Evolutionary conservation across 2,113 vertebrate genomes (phyloP), one percentile per base, ranked within the genome.

Genomic region (Proteles cristata): DNA sequence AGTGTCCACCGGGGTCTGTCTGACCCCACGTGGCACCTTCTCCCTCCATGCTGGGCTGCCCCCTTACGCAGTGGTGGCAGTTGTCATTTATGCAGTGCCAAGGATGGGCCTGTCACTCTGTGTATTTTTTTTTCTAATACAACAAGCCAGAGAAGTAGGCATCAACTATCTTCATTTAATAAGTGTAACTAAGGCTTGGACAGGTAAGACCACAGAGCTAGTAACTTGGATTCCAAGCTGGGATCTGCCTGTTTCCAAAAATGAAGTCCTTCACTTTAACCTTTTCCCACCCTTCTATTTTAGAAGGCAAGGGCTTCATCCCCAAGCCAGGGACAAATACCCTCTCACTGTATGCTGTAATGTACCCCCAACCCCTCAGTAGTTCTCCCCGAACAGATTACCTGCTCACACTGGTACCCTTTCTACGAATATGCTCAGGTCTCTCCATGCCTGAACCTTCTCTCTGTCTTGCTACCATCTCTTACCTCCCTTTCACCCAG

Each of bases 41-140:
- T 10, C 23, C 61, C 74, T 63, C 74, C 31, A 1, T 0, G 3
- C 19, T 12, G 0, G 7, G 14, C 16, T 48, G 1, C 58, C 81
- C 26, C 45, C 45, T 80, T 55, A 48, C 16, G 28, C 26, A 31
- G 0, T 43, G 50, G 17, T 12, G 25, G 21, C 5, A 6, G 6
- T 25, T 61, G 53, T 43, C 76, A 85, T 33, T 83, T 79, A 48
- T 25, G 16, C 17, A 11, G 53, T 33, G 31, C n/a, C 61, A 79
- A 28, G 33, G 9, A 26, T 2, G 17, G 26, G 4, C 74, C 45
- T 16, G 11, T 66, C 11, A 21, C 17, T 58, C 2, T 35, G 26
- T 31, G 5, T 55, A 6, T 9, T 28, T 73, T n/a, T 79, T 73
- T 63, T n/a, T 11, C 90, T 48, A 50, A n/a, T 50, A 48, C 53